Base-by-base conservation (phyloP, 2,888 invertebrate species). In the Lordiphosa fenestrarum region DNA sequence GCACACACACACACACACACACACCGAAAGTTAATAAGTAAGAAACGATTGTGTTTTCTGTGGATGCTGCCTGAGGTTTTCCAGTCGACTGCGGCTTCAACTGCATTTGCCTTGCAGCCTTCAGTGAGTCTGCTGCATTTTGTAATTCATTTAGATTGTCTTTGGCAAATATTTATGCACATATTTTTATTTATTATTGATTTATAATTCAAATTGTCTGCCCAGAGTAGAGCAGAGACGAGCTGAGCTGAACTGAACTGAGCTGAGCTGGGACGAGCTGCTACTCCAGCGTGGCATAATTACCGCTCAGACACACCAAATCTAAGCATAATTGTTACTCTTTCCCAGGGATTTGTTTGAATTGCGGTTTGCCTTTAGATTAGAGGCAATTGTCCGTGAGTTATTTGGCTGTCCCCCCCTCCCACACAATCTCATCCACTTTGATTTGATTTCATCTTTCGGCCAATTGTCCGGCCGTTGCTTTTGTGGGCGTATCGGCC, bases 91-190 rank as follows among this genome's bases (percentile, higher is more conserved):
- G 66, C 61, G 4, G 19, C 19, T 69, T 58, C 41, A 52, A 72
- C 69, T 53, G 58, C 58, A 35, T 57, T 6, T 4, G 6, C 4
- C 9, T 21, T 19, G 2, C 41, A 21, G 23, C 41, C 21, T 2
- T n/a, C n/a, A n/a, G 35, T 15, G 46, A 4, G 12, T 21, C 15
- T 25, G 44, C 40, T 40, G 35, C 38, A 25, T 36, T 36, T 37
- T 65, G 67, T 73, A 84, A 76, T 84, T 81, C 81, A 84, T 76
- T 76, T 76, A 77, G 67, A 84, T 76, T 76, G 81, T 81, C 82
- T 66, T 30, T 30, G 53, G 64, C 58, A 76, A 76, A 83, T 81
- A 84, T 76, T 81, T 76, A 77, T 76, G 84, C 64, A 67, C 73
- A 81, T 65, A 71, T 71, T 76, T 73, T 15, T 15, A 15, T 15